Conservation (phyloP, 2,888 invertebrate species). For the Lysandra coridon region DNA sequence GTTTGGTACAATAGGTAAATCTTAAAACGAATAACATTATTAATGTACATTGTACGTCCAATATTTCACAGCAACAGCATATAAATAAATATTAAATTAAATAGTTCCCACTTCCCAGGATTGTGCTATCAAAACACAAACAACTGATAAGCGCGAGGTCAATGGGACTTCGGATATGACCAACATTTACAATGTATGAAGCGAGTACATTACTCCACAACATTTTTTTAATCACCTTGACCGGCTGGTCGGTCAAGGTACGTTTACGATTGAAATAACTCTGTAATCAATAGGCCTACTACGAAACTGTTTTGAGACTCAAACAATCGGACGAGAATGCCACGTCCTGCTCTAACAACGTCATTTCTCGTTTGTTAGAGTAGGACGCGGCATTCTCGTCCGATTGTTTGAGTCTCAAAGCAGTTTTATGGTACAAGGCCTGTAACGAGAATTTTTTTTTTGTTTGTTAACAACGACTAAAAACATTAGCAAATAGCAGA, state of each 20-base stretch:
- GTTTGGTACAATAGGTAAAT: too few relatives aligned
- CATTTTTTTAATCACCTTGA: not conserved
- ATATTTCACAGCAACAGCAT: not conserved
- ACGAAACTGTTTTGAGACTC: too few relatives aligned
- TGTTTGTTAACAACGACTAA: not conserved
- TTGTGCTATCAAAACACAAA: constrained; percentile 9
- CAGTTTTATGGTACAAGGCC: too few relatives aligned
- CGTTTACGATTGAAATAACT: not conserved
- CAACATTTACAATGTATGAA: constrained; percentile 14
- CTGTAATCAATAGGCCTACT: not conserved
- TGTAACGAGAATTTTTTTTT: not conserved
- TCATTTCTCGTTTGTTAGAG: too few relatives aligned
- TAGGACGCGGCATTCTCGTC: too few relatives aligned
- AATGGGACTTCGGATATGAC: not conserved
- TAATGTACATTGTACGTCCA: not conserved
- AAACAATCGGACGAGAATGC: too few relatives aligned
- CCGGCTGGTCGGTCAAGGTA: not conserved
- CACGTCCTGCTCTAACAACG: too few relatives aligned
- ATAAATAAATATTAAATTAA: constrained; percentile 1
- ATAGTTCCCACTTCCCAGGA: constrained; percentile 14
- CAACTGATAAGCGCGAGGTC: constrained; percentile 26
- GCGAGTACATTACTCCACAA: not conserved
- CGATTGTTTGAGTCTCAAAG: too few relatives aligned
- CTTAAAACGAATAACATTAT: too few relatives aligned
- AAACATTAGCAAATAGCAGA: not conserved